phyloP scores from a whole-genome alignment of 37 sponge, comb jelly and placozoan species.

The Haliclona indistincta region DNA sequence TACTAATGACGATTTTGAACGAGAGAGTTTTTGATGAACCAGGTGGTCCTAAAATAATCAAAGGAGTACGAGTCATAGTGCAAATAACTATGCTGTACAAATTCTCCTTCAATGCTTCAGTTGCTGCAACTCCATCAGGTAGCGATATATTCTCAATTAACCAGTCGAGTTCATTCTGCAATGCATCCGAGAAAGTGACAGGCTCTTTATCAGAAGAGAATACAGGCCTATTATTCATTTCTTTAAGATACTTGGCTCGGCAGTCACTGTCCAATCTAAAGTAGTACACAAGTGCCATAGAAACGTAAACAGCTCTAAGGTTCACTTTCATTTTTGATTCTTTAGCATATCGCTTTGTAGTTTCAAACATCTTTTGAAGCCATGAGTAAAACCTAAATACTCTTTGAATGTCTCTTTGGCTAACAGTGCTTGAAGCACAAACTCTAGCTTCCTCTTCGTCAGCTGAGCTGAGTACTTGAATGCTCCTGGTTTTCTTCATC shows the following conservation, averaged over 20 bases:
- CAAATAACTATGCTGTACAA: conserved; percentile 62
- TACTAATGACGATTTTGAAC: conserved; percentile 44
- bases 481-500: no score
- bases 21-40: conserved; percentile 82
- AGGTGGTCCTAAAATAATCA: conserved; percentile 80
- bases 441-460: conserved; percentile 11
- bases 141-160: conserved; percentile 24
- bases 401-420: conserved; percentile 65
- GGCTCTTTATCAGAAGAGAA: no score
- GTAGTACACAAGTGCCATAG: conserved; percentile 62
- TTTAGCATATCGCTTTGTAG: background rate
- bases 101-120: conserved; percentile 76
- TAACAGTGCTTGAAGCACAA: conserved; percentile 49
- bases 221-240: no score
- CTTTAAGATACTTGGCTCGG: no score
- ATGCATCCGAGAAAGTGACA: conserved; percentile 8
- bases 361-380: background rate
- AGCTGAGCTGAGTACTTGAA: no score
- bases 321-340: background rate
- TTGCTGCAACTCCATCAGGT: conserved; percentile 67
- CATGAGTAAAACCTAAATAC: background rate
- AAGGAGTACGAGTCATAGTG: conserved; percentile 41
- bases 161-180: conserved; percentile 28
- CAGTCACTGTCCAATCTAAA: conserved; percentile 41
- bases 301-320: conserved; percentile 24